phyloP scores from a whole-genome alignment of 2,888 invertebrate species.

The Bombyx huttoni region DNA sequence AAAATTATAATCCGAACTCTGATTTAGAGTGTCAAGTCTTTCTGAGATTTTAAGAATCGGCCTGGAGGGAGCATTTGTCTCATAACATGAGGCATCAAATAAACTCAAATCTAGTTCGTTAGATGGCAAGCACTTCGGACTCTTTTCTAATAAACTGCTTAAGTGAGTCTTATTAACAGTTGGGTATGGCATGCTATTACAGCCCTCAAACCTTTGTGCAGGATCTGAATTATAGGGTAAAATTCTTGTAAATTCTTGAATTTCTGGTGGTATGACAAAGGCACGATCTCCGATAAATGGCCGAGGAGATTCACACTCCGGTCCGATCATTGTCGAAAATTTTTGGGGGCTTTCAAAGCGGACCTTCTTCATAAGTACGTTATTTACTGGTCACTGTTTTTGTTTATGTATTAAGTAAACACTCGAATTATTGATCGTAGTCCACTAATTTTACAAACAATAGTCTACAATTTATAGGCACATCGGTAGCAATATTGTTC shows the following conservation, averaged over 20 bases:
- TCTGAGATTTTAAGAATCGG: constrained; percentile 13
- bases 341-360: constrained; percentile 42
- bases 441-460: not conserved
- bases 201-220: constrained; percentile 40
- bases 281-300: constrained; percentile 38
- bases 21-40: constrained; percentile 2
- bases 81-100: constrained; percentile 34
- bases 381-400: not conserved
- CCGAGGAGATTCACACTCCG: constrained; percentile 57
- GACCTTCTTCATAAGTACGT: constrained; percentile 52
- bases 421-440: not conserved
- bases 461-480: no score
- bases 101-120: constrained; percentile 54
- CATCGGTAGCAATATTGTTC: no score
- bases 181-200: constrained; percentile 49
- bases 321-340: constrained; percentile 31
- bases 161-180: constrained; percentile 32
- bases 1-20: constrained; percentile 5
- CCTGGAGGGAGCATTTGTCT: constrained; percentile 19
- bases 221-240: constrained; percentile 39
- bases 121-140: constrained; percentile 31
- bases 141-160: constrained; percentile 11
- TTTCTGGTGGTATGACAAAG: constrained; percentile 17
- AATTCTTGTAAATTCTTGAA: constrained; percentile 20
- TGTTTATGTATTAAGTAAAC: not conserved